Base-by-base conservation (phyloP, 2,113 vertebrate genomes). In the Silurus glanis region DNA sequence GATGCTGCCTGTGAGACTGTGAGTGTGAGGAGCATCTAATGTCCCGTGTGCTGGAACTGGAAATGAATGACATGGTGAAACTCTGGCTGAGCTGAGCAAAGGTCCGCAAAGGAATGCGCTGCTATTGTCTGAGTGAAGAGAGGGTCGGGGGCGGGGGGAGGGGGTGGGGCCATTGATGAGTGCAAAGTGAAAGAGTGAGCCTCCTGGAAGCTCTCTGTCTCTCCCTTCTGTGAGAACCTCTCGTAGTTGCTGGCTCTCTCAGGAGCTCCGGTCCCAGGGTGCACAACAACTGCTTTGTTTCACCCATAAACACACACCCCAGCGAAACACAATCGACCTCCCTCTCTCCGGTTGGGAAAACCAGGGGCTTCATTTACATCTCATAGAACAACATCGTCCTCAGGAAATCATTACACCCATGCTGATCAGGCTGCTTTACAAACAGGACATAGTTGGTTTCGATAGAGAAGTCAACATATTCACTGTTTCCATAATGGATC, bases 251-350 rank as follows among this genome's bases (percentile, higher is more conserved):
- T 92, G 90, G 91, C 89, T 84, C 91, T 92, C 93, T 89, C 90
- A 90, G 92, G 92, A 93, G 89, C 89, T 92, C 90, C 91, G 75
- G 92, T 93, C 90, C 91, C 92, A 88, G 89, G 93, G 92, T 93
- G 94, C 94, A 95, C 95, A 95, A 95, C 94, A 91, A 91, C 92
- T 92, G 94, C 94, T 95, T 95, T 95, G 94, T 95, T 90, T 94
- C 91, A 90, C 91, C 91, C 92, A 91, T 94, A 93, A 94, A 94
- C 94, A 94, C 93, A 92, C 90, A 91, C 91, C 84, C 80, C 92
- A 92, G 92, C 58, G 78, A 92, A 93, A 93, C 90, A 91, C 93
- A 89, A 90, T 91, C 93, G 92, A 91, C 69, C 88, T 89, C 92
- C 88, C 88, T 83, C 89, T 83, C 88, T 59, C 90, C 90, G 92